These are phyloP conservation scores for Scomber colias DNA, from an alignment of 2,113 vertebrate species.

Conservation along the genomic window DNA sequence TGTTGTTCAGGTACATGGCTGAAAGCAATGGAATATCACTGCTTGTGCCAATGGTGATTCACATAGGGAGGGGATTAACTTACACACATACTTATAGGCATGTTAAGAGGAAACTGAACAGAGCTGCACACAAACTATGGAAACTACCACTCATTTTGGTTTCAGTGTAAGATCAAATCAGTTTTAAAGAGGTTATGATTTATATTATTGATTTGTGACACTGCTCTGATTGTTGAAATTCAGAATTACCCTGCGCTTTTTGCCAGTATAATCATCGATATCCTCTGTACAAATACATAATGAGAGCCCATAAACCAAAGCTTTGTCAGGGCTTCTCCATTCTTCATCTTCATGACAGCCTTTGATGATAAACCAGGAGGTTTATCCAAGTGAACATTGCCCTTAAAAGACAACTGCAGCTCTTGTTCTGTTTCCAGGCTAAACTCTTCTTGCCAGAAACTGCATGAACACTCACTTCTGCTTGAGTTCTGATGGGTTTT, in stretches of 20 bases:
- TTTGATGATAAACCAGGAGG: conserved; percentile 65
- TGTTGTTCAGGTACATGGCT: conserved; percentile 75
- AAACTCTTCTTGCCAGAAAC: conserved; percentile 5
- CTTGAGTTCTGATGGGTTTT: conserved; percentile 35
- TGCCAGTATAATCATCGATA: conserved; percentile 33
- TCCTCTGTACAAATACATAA: conserved; percentile 44
- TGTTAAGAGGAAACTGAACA: conserved; percentile 33
- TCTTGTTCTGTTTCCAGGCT: conserved; percentile 35
- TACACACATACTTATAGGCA: conserved; percentile 59
- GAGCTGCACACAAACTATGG: conserved; percentile 46
- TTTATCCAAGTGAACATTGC: conserved; percentile 51
- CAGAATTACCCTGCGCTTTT: conserved; percentile 10
- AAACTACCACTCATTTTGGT: conserved; percentile 49
- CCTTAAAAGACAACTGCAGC: conserved; percentile 35
- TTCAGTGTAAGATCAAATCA: conserved; percentile 3
- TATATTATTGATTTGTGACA: conserved; percentile 12
- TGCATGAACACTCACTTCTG: conserved; percentile 32
- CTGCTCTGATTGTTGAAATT: conserved; percentile 4
- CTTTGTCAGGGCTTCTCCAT: conserved; percentile 44
- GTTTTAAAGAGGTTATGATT: conserved; percentile 23
- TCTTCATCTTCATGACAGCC: conserved; percentile 59
- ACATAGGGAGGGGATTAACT: conserved; percentile 58
- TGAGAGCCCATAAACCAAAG: conserved; percentile 30
- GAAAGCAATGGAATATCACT: conserved; percentile 71
- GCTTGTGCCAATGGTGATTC: conserved; percentile 73